Evolutionary conservation across 2,888 invertebrate species (phyloP), one percentile per base, ranked within the genome.

Genomic region (Amblyteles armatorius): DNA sequence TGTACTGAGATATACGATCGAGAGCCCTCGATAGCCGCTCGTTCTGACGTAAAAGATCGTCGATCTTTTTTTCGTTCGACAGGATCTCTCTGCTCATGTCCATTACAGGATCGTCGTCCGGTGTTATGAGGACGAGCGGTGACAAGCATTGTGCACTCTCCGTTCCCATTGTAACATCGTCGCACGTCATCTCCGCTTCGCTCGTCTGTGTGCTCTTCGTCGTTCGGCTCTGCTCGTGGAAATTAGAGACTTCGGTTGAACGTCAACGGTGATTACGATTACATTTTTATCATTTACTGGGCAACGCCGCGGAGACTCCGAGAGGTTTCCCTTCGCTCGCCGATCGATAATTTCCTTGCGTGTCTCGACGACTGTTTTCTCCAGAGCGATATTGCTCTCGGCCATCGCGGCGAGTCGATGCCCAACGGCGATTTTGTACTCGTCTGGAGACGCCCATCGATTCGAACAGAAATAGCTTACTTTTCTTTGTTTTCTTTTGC

Each of bases 41-140:
- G 85, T 91, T 91, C 82, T 88, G 88, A 44, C 89, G 85, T 67
- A 79, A 50, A 19, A 90, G 81, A 65, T 73, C 6, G 50, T 89
- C 88, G 80, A 91, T 91, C 78, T 88, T 86, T 68, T 86, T 80
- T 44, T 87, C 83, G 84, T 91, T 90, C 71, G 87, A 79, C 52
- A 85, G 79, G 71, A 89, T 77, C 36, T 89, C 89, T 71, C 86
- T 88, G 33, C 87, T 88, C 90, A 90, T 90, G 63, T 90, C 89
- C 63, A 83, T 77, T 40, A 87, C 86, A 50, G 89, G 87, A 87
- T 90, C 89, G 60, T 87, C 88, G 11, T 85, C 80, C 0, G 78
- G 72, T 1, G 57, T 73, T 7, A 63, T 63, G 29, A 78, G 52
- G 4, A 55, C 29, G 3, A 44, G 44, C 44, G 44, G 1, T 16